A percentile compares a stretch with the other conserved stretches of the same genome.
phyloP scores from a whole-genome alignment of 37 sponge, comb jelly and placozoan genomes.

The Lycopodina hypogea region DNA sequence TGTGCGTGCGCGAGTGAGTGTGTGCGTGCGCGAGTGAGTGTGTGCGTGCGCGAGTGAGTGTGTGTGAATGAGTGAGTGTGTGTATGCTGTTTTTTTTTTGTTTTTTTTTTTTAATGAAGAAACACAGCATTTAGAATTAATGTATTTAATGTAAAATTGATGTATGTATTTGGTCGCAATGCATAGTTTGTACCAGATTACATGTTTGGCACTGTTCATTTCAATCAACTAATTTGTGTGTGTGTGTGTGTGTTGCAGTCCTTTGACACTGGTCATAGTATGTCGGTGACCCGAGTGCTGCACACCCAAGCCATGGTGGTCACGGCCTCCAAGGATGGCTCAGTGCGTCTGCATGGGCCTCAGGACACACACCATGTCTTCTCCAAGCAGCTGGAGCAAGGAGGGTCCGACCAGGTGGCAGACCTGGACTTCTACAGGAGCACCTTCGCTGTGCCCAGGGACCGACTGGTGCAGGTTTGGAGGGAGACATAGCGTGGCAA shows the following conservation, averaged over 20 bases:
- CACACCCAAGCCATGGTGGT: conserved; percentile 62
- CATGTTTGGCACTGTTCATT: too few relatives aligned
- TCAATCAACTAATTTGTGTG: too few relatives aligned
- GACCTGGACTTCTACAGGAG: conserved; percentile 31
- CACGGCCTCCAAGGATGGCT: conserved; percentile 51
- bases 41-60: too few relatives aligned
- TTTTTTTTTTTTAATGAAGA: too few relatives aligned
- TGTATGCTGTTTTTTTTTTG: too few relatives aligned
- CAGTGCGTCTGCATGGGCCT: conserved; percentile 28
- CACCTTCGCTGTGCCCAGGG: conserved; percentile 26
- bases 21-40: too few relatives aligned
- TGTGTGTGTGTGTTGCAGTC: conserved; percentile 7
- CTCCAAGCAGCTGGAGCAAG: conserved; percentile 5
- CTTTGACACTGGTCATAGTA: conserved; percentile 28
- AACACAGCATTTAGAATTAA: background rate
- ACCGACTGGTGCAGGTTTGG: too few relatives aligned
- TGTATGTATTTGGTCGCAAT: background rate
- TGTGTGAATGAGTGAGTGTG: too few relatives aligned
- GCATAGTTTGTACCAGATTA: background rate
- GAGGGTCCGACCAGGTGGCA: conserved; percentile 9
- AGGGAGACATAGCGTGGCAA: too few relatives aligned
- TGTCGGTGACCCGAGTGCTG: conserved; percentile 29
- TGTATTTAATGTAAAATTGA: too few relatives aligned
- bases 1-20: too few relatives aligned
- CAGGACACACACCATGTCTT: conserved; percentile 2